Evolutionary conservation across 2,888 invertebrate genomes (phyloP).

Genomic region (Himalopsyche kuldschensis): DNA sequence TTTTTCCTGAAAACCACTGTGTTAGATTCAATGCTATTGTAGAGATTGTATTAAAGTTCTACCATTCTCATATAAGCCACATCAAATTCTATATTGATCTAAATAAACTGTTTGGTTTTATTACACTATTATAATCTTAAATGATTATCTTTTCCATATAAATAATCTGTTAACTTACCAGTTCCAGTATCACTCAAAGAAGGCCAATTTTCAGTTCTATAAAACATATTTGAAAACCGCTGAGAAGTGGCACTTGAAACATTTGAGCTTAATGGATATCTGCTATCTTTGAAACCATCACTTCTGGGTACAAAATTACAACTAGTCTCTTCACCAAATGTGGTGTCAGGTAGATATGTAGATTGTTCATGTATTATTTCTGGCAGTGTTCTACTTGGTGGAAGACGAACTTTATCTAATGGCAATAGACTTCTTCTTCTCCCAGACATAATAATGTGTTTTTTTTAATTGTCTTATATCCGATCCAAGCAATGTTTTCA

Average conservation of each 20-base stretch:
- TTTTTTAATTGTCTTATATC: too few species aligned
- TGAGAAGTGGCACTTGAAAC: conserved; percentile 34
- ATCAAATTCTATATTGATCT: background rate
- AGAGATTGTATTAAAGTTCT: background rate
- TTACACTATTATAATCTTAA: background rate
- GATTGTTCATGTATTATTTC: conserved; percentile 25
- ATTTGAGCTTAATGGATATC: conserved; percentile 13
- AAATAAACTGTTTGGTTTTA: background rate
- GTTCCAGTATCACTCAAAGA: conserved; percentile 38
- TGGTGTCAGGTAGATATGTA: conserved; percentile 3
- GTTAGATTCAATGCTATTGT: background rate
- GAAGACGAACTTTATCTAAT: conserved; percentile 11
- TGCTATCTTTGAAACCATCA: background rate
- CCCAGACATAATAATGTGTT: conserved; percentile 24
- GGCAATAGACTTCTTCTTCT: conserved; percentile 25
- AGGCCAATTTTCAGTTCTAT: conserved; percentile 32
- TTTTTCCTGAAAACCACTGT: too few species aligned
- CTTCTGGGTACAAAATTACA: background rate
- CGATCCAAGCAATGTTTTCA: too few species aligned
- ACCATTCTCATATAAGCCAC: background rate
- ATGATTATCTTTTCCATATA: too few species aligned
- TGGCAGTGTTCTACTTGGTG: conserved; percentile 20
- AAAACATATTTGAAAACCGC: conserved; percentile 31
- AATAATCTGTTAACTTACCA: conserved; percentile 7
- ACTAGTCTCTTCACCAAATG: conserved; percentile 15